Evolutionary conservation across 1,140 invertebrate genomes (phyloP).

Genomic region (Formica selysi): DNA sequence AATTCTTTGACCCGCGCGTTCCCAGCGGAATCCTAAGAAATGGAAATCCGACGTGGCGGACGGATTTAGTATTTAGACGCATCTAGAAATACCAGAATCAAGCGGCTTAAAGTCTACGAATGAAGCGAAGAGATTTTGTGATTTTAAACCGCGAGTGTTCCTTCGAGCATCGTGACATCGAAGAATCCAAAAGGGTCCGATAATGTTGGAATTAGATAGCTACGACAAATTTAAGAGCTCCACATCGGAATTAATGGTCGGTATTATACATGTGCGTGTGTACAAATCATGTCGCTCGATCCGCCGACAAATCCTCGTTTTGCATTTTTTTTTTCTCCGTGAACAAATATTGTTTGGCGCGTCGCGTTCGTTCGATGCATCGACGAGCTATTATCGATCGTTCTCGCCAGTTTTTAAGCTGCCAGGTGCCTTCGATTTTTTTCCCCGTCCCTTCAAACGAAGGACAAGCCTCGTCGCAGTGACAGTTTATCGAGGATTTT

Average conservation of each 20-base stretch:
- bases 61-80: conserved; percentile 1
- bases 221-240: background rate
- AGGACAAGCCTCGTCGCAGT: conserved; percentile 43
- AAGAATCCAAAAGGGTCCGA: background rate
- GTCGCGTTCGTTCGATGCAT: conserved; percentile 5
- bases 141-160: background rate
- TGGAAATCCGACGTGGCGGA: conserved; percentile 11
- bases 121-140: background rate
- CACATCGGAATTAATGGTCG: conserved; percentile 19
- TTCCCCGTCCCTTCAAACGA: conserved; percentile 14
- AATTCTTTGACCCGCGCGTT: conserved; percentile 66
- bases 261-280: background rate
- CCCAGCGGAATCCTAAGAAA: conserved; percentile 33
- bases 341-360: conserved; percentile 10
- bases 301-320: conserved; percentile 22
- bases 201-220: conserved; percentile 5
- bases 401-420: conserved; percentile 1
- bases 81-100: conserved; percentile 17
- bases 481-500: conserved; percentile 73
- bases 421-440: conserved; percentile 53
- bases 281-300: conserved; percentile 34
- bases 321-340: conserved; percentile 5
- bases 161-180: background rate
- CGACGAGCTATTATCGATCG: conserved; percentile 17
- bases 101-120: conserved; percentile 1